Evolutionary conservation across 2,113 vertebrate genomes (phyloP), one percentile per base, ranked within the genome.

Genomic region (Pitta sordida): DNA sequence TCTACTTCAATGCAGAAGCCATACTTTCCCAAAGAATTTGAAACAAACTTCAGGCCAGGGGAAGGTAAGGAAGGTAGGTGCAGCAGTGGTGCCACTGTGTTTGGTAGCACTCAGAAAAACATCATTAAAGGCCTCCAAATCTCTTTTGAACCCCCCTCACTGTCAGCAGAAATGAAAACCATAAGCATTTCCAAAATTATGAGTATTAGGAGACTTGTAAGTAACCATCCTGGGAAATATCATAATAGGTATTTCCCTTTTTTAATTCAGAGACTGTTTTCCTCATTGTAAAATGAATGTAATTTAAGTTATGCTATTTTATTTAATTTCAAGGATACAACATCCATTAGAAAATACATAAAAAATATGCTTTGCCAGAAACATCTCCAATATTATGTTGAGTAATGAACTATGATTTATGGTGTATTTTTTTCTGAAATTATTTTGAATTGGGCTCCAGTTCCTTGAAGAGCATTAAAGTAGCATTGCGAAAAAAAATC

Each of bases 381-480:
- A 93, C 24, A 60, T 85, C 59, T 90, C 32, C 30, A 93, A 37
- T 76, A 88, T 83, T 80, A 68, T 9, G 53, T 26, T 12, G 53
- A 88, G 94, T 91, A 94, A 71, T 87, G 18, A n/a, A n/a, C 18
- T 73, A n/a, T 88, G 79, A 90, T 90, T 92, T 93, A 76, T 69
- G 79, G 36, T 71, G 9, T 17, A 17, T 62, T 49, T 36, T 69
- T 70, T 83, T 23, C 23, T 84, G 29, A 43, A 63, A 69, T 86
- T 65, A 11, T 48, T 92, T 81, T 24, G 16, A 51, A 32, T 58
- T 67, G 59, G 56, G 7, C 32, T 94, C 9, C 76, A 37, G 7
- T n/a, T 81, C 53, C 41, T 59, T 62, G 29, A 90, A 77, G 11
- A 83, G 15, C 6, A 12, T 44, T 19, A 56, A 96, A 60, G 27